phyloP scores from a whole-genome alignment of 2,888 invertebrate genomes.

The Ctenicera cuprea region DNA sequence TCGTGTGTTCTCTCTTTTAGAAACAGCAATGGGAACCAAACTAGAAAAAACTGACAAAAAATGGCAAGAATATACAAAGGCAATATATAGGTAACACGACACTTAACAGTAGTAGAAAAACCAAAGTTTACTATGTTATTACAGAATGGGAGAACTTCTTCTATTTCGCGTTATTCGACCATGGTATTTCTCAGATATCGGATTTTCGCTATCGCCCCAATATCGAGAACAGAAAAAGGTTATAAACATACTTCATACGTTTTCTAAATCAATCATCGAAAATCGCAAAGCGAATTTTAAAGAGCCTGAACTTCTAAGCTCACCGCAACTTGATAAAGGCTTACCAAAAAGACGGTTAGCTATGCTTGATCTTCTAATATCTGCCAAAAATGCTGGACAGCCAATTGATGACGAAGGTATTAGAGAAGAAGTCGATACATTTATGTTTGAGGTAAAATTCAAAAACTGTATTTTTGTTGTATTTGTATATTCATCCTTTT shows the following conservation, averaged over 20 bases:
- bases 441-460: constrained; percentile 76
- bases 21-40: constrained; percentile 83
- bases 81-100: constrained; percentile 72
- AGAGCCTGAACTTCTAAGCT: not conserved
- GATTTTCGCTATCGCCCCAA: constrained; percentile 54
- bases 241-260: constrained; percentile 59
- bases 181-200: constrained; percentile 57
- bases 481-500: constrained; percentile 30
- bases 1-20: constrained; percentile 70
- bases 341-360: constrained; percentile 72
- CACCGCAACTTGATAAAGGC: constrained; percentile 15
- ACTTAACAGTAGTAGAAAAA: constrained; percentile 48
- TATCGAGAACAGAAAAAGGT: constrained; percentile 40
- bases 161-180: constrained; percentile 58
- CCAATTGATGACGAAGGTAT: constrained; percentile 74
- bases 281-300: constrained; percentile 53
- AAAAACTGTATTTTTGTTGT: not conserved
- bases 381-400: constrained; percentile 72
- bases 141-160: constrained; percentile 58
- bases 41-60: constrained; percentile 71
- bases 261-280: constrained; percentile 62
- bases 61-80: constrained; percentile 76
- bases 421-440: constrained; percentile 79
- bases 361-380: constrained; percentile 76
- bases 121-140: not conserved